Percentiles rank a stretch among this genome's conserved stretches.
Evolutionary conservation across 2,797 vertebrate species (phyloP).

Genomic region (Bradypus variegatus): DNA sequence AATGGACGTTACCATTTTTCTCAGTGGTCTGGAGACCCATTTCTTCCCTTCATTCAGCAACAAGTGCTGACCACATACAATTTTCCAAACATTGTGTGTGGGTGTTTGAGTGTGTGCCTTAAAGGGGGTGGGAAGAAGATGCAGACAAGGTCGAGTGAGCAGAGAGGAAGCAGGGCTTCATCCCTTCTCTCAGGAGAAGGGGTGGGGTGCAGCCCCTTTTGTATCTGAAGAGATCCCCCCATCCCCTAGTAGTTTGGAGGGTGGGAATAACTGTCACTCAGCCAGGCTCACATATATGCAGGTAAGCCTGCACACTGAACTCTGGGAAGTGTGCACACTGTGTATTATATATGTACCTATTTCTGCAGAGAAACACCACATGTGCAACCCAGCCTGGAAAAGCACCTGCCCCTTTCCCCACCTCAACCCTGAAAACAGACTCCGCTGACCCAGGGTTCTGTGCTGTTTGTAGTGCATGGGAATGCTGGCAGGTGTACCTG

Average conservation of each 20-base stretch:
- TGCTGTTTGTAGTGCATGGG: background rate
- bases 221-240: background rate
- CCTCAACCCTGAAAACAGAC: background rate
- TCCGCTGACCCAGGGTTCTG: background rate
- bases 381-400: background rate
- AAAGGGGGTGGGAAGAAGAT: no score
- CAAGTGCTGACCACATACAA: background rate
- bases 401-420: background rate
- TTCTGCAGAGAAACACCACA: background rate
- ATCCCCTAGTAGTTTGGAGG: background rate
- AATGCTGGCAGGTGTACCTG: background rate
- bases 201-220: background rate
- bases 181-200: no score
- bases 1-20: background rate
- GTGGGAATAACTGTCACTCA: background rate
- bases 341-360: background rate
- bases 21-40: background rate
- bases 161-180: background rate
- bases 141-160: no score
- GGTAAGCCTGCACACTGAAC: background rate
- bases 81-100: background rate
- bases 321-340: background rate
- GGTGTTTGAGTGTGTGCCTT: background rate
- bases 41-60: background rate
- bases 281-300: no score